Conservation (phyloP, 2,797 vertebrate species). For the Enteromius argenteus region DNA sequence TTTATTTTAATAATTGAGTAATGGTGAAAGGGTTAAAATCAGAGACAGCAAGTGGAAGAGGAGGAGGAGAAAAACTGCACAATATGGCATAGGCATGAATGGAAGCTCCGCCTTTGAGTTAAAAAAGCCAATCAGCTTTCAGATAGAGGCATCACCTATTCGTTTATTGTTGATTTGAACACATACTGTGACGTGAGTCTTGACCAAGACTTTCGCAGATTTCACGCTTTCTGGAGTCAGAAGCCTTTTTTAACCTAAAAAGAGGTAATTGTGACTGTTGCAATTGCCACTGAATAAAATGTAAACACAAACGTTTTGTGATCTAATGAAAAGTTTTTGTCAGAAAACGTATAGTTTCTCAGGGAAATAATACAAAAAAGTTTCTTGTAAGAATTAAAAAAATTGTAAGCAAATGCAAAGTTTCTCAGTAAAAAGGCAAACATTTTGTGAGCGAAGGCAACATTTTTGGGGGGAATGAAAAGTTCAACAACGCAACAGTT, state of each 20-base stretch:
- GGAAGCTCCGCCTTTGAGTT: neutral
- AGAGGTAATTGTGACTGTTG: neutral
- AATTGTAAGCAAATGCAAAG: neutral
- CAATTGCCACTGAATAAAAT: neutral
- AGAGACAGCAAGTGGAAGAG: neutral
- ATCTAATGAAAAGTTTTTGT: neutral
- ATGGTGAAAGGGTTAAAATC: constrained; percentile 13
- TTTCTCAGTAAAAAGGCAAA: neutral
- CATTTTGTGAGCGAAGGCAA: neutral
- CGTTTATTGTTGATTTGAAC: neutral
- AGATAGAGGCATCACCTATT: neutral
- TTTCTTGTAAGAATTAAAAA: neutral
- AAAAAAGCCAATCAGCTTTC: neutral
- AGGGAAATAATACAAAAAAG: neutral
- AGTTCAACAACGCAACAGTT: neutral
- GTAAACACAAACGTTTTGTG: neutral
- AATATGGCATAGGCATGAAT: no score
- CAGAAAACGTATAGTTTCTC: neutral
- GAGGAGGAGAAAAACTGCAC: neutral
- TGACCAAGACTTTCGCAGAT: neutral
- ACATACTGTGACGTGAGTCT: neutral
- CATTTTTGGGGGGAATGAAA: neutral
- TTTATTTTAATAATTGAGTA: neutral
- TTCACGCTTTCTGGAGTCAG: neutral
- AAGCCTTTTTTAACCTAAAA: neutral